A percentile compares a stretch with the other conserved stretches of the same genome.
These are phyloP conservation scores for Catostylus mosaicus DNA, from an alignment of 30 jellyfish, hydroid and myxozoan genomes.

Conservation along the genomic window DNA sequence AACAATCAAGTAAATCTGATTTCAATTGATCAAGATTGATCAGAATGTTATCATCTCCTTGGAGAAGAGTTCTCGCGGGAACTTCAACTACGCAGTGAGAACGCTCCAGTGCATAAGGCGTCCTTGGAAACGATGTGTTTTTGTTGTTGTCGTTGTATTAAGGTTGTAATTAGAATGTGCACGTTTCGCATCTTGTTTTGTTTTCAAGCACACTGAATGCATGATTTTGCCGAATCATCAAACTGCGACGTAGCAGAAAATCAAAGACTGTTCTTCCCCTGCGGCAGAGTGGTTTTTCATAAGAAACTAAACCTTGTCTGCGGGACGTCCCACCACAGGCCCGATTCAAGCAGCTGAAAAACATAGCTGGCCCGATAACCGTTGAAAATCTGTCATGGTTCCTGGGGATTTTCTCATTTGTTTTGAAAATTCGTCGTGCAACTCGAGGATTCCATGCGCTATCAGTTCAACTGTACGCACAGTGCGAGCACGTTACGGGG, in stretches of 20 bases:
- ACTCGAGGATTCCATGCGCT: constrained; percentile 77
- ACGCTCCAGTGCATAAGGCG: too few species aligned
- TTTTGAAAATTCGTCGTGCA: constrained; percentile 43
- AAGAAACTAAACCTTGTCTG: constrained; percentile 66
- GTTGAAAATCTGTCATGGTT: constrained; percentile 42
- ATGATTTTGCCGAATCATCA: constrained; percentile 23
- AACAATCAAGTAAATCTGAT: too few species aligned
- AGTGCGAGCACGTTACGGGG: constrained; percentile 68
- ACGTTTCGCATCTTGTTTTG: too few species aligned
- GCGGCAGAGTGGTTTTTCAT: constrained; percentile 70
- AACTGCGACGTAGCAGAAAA: constrained; percentile 44
- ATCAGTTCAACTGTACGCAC: constrained; percentile 58
- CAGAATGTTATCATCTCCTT: too few species aligned
- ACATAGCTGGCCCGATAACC: constrained; percentile 36
- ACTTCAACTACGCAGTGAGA: too few species aligned
- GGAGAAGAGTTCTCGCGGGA: too few species aligned
- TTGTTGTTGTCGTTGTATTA: neutral
- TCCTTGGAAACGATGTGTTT: too few species aligned
- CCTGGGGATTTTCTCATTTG: constrained; percentile 73
- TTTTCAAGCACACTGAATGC: neutral
- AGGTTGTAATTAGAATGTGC: too few species aligned
- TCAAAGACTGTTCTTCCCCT: constrained; percentile 58
- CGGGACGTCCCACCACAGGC: constrained; percentile 82
- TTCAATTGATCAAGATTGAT: too few species aligned
- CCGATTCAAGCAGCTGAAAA: constrained; percentile 54